These are phyloP conservation scores for Lithophane ornitopus DNA, from an alignment of 2,888 invertebrate species.

Conservation along the genomic window DNA sequence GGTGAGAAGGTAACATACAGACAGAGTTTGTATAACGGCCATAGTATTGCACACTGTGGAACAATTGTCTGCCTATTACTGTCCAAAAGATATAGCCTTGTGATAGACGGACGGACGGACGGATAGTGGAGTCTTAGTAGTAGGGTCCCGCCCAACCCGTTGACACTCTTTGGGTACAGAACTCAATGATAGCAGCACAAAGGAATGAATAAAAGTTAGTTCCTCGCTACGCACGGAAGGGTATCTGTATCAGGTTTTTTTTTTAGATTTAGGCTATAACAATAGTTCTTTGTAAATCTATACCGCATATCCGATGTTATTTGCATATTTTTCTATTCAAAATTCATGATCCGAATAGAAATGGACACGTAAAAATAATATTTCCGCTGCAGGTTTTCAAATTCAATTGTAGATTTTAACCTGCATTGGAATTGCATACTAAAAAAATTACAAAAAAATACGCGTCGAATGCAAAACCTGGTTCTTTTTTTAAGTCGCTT, in stretches of 20 bases:
- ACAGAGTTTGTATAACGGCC: no score
- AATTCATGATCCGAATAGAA: constrained; percentile 48
- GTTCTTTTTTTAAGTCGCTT: background rate
- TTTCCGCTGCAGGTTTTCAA: constrained; percentile 11
- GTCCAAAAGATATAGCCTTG: no score
- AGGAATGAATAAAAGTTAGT: background rate
- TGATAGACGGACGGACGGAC: no score
- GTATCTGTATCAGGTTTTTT: background rate
- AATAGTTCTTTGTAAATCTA: background rate
- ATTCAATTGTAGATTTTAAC: constrained; percentile 10
- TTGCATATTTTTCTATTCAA: constrained; percentile 47
- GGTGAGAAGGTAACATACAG: no score
- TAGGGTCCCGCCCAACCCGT: no score
- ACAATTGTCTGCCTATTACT: no score
- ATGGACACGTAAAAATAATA: constrained; percentile 15
- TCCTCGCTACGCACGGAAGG: background rate
- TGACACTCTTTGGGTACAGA: background rate
- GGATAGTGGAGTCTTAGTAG: no score
- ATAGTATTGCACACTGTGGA: no score
- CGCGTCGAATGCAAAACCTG: background rate
- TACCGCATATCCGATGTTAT: constrained; percentile 7
- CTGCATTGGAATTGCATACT: background rate
- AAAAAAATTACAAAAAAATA: background rate
- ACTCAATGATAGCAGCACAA: background rate
- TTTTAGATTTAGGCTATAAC: constrained; percentile 9